Percentiles rank a stretch among this genome's conserved stretches.
Evolutionary conservation across 2,888 invertebrate genomes (phyloP).

Genomic region (Mycalesis mineus): DNA sequence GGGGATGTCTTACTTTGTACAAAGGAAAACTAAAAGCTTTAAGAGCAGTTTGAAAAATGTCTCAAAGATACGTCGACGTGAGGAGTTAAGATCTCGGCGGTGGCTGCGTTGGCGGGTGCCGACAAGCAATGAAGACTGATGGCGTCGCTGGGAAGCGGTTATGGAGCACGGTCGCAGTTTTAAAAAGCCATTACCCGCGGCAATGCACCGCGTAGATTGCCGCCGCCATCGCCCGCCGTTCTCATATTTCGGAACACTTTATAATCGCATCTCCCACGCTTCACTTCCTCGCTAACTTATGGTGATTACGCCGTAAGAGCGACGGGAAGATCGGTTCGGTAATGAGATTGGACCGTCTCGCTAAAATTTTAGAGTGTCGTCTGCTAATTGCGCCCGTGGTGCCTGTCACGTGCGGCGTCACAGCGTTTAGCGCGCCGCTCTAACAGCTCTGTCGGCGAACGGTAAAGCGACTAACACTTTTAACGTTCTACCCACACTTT

Average conservation of each 20-base stretch:
- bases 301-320: conserved; percentile 76
- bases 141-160: conserved; percentile 75
- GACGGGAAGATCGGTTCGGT: conserved; percentile 75
- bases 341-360: conserved; percentile 76
- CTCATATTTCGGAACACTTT: conserved; percentile 77
- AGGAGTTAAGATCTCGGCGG: conserved; percentile 65
- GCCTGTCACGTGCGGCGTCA: conserved; percentile 36
- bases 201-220: conserved; percentile 74
- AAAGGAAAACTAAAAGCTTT: conserved; percentile 24
- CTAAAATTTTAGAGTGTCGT: conserved; percentile 76
- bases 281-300: conserved; percentile 76
- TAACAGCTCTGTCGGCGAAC: not conserved
- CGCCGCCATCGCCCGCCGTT: conserved; percentile 45
- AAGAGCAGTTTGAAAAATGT: conserved; percentile 30
- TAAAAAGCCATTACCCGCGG: conserved; percentile 77
- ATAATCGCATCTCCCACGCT: conserved; percentile 77
- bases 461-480: not conserved
- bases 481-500: not conserved
- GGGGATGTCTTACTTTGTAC: conserved; percentile 9
- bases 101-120: conserved; percentile 65
- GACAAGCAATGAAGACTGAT: conserved; percentile 80
- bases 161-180: conserved; percentile 79
- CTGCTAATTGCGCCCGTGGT: conserved; percentile 72
- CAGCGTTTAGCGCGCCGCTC: conserved; percentile 14
- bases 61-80: conserved; percentile 36